Base-by-base conservation (phyloP, 2,113 vertebrate species). In the Suricata suricatta region DNA sequence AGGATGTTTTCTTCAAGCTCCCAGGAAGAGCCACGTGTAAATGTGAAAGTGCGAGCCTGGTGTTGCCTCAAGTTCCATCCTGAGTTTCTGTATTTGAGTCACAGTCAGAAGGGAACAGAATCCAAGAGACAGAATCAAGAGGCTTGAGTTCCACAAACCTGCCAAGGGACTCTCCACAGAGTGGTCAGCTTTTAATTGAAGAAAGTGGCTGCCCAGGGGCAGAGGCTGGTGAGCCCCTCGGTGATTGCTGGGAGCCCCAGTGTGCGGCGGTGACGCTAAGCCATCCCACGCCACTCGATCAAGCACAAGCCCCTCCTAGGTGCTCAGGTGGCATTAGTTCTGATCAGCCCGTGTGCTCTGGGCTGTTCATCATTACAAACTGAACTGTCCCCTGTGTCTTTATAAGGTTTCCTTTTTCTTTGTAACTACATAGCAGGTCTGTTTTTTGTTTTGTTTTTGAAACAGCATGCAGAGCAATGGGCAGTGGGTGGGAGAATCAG, bases 141-240 rank as follows among this genome's bases (percentile, higher is more conserved):
- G 47, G 5, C 23, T 17, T 19, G 33, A 89, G 38, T 9, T 64
- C 16, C 23, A 4, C 33, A 13, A 9, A 14, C 11, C 10, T 44
- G 35, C 27, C 50, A 47, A 19, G 31, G 0, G 1, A 29, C 25
- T 76, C 23, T 44, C 52, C 15, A 3, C 2, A 16, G 1, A 88
- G 12, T 3, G 1, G 31, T 4, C 5, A 7, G 57, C 17, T 3
- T 95, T 90, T 27, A 21, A 50, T 52, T 80, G 90, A 35, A 52
- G 69, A 44, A 50, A 91, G 77, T 41, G 83, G 38, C 29, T 6
- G 41, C 33, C 25, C 29, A 0, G 76, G 66, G 2, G 0, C 16
- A 15, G 21, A 77, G 38, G 47, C 66, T 44, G 74, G 38, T 0
- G 1, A 57, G 64, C 41, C 50, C 1, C 0, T 9, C 3, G 0